Evolutionary conservation across 1,140 invertebrate species (phyloP).

Genomic region (Lordiphosa clarofinis): DNA sequence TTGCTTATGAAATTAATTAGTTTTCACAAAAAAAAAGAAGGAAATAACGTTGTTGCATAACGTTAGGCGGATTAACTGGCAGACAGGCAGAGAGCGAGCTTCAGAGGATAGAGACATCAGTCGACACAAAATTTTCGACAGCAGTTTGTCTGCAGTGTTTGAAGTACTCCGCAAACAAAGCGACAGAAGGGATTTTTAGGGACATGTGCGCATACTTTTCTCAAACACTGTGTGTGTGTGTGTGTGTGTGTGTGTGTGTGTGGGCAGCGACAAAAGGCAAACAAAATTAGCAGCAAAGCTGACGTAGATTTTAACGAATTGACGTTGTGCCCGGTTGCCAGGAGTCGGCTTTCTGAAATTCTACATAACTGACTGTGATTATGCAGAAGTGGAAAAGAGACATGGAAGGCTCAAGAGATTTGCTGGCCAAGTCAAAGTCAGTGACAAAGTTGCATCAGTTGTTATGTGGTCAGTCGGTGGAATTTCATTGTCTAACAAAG

Average conservation of each 20-base stretch:
- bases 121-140: conserved; percentile 49
- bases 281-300: conserved; percentile 70
- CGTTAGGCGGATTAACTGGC: conserved; percentile 59
- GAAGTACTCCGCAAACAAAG: conserved; percentile 62
- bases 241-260: too few relatives aligned
- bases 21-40: conserved; percentile 43
- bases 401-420: conserved; percentile 8
- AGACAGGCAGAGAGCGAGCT: neutral
- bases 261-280: conserved; percentile 48
- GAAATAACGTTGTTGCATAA: conserved; percentile 62
- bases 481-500: conserved; percentile 3
- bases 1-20: conserved; percentile 72
- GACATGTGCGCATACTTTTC: conserved; percentile 55
- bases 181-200: conserved; percentile 21
- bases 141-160: conserved; percentile 71
- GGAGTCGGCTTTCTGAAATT: neutral
- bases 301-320: conserved; percentile 69
- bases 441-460: conserved; percentile 26
- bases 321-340: conserved; percentile 38
- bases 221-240: conserved; percentile 38
- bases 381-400: conserved; percentile 18
- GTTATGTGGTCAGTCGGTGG: conserved; percentile 14
- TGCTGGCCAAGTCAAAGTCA: conserved; percentile 29
- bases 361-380: conserved; percentile 38
- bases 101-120: conserved; percentile 57